These are phyloP conservation scores for roundworm (Caenorhabditis elegans) DNA, from an alignment of 1,140 invertebrate species.

Conservation along the genomic window DNA sequence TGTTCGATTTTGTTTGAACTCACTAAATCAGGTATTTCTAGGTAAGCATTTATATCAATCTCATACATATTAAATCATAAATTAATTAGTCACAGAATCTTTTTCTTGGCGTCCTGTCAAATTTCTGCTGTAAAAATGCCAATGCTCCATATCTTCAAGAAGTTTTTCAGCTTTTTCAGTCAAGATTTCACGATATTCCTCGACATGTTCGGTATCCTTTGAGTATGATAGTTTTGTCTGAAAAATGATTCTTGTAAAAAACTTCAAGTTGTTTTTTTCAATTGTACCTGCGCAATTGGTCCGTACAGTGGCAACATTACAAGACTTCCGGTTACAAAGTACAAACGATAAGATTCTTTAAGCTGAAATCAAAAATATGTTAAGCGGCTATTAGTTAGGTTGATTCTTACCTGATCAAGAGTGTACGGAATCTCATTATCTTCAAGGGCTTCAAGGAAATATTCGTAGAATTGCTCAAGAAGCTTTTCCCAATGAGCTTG, in stretches of 20 bases:
- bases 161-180: not conserved
- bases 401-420: slow-evolving; percentile 25
- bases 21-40: no score
- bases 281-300: slow-evolving; percentile 5
- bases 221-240: no score
- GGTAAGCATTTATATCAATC: no score
- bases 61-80: no score
- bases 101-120: no score
- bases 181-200: not conserved
- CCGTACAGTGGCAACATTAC: not conserved
- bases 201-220: not conserved
- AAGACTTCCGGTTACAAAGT: not conserved
- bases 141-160: slow-evolving; percentile 7
- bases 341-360: slow-evolving; percentile 29
- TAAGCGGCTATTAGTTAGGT: no score
- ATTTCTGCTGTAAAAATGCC: not conserved
- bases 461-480: slow-evolving; percentile 15
- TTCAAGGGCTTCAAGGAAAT: not conserved
- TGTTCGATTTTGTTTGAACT: no score
- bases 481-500: not conserved
- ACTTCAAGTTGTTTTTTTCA: not conserved
- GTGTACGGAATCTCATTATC: slow-evolving; percentile 16
- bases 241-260: not conserved
- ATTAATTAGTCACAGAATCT: no score
- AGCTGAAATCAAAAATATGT: not conserved